These are phyloP conservation scores for Lepus townsendii DNA, from an alignment of 2,797 vertebrate genomes.

Conservation along the genomic window DNA sequence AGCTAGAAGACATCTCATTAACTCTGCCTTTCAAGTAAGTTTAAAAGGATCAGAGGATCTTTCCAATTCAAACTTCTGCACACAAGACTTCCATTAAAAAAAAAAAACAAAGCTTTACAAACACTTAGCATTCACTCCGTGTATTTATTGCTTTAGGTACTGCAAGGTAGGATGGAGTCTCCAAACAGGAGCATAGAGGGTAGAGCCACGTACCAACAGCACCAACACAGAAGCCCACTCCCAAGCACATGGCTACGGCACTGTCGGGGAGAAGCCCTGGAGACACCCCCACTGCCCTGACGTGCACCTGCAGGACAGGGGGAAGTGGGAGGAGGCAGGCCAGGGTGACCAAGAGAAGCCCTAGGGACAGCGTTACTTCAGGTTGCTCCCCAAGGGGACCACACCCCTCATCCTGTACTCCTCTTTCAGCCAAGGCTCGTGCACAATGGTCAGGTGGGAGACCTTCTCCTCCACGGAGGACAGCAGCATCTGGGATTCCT, in stretches of 20 bases:
- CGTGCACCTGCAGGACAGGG: no score
- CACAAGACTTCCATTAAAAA: no score
- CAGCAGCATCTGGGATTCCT: neutral
- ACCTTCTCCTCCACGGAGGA: neutral
- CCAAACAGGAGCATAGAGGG: neutral
- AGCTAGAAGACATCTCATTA: no score
- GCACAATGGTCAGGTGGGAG: neutral
- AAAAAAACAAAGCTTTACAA: no score
- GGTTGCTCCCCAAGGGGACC: neutral
- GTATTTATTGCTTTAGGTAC: neutral
- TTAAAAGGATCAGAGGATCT: no score
- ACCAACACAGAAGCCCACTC: no score
- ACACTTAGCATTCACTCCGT: neutral
- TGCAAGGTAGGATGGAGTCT: neutral
- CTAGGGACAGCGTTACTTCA: neutral
- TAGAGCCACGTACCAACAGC: neutral
- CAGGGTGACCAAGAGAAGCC: fast-evolving
- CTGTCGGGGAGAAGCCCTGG: neutral
- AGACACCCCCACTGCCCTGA: fast-evolving
- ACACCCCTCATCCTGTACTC: neutral
- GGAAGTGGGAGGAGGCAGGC: no score
- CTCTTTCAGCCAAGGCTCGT: neutral
- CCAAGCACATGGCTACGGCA: neutral
- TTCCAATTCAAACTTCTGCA: no score
- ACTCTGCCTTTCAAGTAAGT: no score